Evolutionary conservation across 2,888 invertebrate species (phyloP).

Genomic region (Glaucopsyche alexis): DNA sequence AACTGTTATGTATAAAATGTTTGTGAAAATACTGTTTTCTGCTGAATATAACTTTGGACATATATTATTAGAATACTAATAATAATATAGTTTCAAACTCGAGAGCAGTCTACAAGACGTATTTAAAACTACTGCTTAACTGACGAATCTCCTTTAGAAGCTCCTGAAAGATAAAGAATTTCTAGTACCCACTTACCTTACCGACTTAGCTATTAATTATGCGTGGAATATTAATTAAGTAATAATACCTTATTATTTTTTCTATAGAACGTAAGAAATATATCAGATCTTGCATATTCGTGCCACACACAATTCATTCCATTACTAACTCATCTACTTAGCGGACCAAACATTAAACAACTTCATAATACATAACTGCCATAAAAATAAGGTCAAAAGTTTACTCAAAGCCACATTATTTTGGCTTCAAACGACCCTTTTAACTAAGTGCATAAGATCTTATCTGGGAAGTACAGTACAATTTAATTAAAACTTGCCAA

Average conservation of each 20-base stretch:
- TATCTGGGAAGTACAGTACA: too few species aligned
- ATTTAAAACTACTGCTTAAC: background rate
- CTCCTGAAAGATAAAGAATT: background rate
- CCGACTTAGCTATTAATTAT: too few species aligned
- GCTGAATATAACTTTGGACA: background rate
- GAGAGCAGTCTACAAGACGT: background rate
- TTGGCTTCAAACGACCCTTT: too few species aligned
- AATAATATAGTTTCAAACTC: background rate
- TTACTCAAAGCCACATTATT: background rate
- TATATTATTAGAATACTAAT: too few species aligned
- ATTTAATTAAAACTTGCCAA: background rate
- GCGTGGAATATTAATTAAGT: too few species aligned
- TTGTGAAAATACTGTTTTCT: background rate
- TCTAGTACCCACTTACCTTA: background rate
- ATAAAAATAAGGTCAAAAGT: background rate
- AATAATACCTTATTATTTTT: too few species aligned
- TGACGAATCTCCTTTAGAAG: background rate
- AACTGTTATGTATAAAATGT: background rate
- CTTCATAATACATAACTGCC: constrained; percentile 20
- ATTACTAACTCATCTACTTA: constrained; percentile 22
- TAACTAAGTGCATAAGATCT: too few species aligned
- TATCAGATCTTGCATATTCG: background rate
- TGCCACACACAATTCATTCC: constrained; percentile 8
- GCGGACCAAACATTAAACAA: constrained; percentile 24
- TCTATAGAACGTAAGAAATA: too few species aligned